Percentiles rank a stretch among this genome's conserved stretches.
Evolutionary conservation across 1,140 invertebrate genomes (phyloP).

Genomic region (Brachystomella parvula): DNA sequence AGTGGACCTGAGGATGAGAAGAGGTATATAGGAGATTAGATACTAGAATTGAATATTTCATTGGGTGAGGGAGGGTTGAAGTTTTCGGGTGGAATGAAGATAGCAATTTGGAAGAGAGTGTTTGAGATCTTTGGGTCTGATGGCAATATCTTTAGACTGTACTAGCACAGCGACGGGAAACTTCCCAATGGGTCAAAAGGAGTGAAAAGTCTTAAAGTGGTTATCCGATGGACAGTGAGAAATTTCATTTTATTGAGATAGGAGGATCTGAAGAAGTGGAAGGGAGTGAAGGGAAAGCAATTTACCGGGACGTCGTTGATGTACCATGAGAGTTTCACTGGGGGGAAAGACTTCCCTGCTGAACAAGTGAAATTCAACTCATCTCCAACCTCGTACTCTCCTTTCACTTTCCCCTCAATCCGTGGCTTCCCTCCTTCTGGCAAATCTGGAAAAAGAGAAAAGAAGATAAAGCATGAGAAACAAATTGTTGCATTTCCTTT

Average conservation of each 20-base stretch:
- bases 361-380: constrained; percentile 43
- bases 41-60: constrained; percentile 8
- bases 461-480: not conserved
- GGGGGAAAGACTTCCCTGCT: constrained; percentile 41
- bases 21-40: constrained; percentile 3
- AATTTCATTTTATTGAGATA: constrained; percentile 34
- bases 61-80: not conserved
- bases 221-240: constrained; percentile 23
- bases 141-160: not conserved
- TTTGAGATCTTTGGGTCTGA: not conserved
- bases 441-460: constrained; percentile 40
- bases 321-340: constrained; percentile 45
- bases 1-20: not conserved
- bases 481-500: constrained; percentile 1
- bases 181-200: constrained; percentile 6
- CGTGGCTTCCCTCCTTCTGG: constrained; percentile 43
- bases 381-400: constrained; percentile 41
- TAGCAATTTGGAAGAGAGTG: constrained; percentile 5
- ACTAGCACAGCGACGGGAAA: too few relatives aligned
- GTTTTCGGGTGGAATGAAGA: not conserved
- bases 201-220: not conserved
- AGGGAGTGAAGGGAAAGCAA: constrained; percentile 6
- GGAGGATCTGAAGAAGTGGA: not conserved
- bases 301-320: constrained; percentile 43
- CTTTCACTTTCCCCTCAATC: constrained; percentile 42